Percentiles rank a stretch among this genome's conserved stretches.
Evolutionary conservation across 1,140 invertebrate genomes (phyloP).

Genomic region (Eurosta solidaginis): DNA sequence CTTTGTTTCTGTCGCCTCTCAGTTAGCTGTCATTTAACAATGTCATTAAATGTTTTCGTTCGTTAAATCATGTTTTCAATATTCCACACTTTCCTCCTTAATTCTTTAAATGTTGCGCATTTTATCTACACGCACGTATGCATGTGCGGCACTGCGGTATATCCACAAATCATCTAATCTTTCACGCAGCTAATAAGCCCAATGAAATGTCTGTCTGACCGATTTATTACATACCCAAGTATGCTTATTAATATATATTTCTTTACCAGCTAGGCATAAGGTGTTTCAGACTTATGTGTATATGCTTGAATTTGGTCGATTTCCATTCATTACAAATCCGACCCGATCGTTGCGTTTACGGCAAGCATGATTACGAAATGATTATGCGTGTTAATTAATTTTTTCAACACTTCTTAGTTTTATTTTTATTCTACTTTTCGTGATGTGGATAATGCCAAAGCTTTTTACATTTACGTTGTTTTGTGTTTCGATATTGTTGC

Average conservation of each 20-base stretch:
- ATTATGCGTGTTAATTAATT: constrained; percentile 38
- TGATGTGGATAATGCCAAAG: no score
- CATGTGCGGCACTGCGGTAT: not conserved
- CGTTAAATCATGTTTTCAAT: constrained; percentile 30
- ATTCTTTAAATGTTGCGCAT: not conserved
- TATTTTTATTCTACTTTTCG: not conserved
- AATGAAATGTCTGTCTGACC: constrained; percentile 28
- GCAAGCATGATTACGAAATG: constrained; percentile 36
- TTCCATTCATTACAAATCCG: constrained; percentile 4
- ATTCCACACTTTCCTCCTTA: constrained; percentile 3
- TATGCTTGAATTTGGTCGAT: not conserved
- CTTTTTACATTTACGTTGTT: not conserved
- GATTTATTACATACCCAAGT: not conserved
- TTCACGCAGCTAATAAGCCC: constrained; percentile 38
- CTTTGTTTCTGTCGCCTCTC: not conserved
- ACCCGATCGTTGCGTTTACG: not conserved
- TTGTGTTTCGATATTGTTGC: not conserved
- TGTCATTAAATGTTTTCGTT: constrained; percentile 31
- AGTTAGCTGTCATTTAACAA: constrained; percentile 1
- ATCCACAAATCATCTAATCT: constrained; percentile 34
- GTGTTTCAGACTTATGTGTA: not conserved
- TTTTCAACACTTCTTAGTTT: constrained; percentile 35
- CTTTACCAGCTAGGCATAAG: not conserved
- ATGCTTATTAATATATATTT: not conserved
- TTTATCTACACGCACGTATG: not conserved